Percentiles rank a stretch among this genome's conserved stretches.
Conservation (phyloP, 2,113 vertebrate genomes). For the Herpailurus yagouaroundi region DNA sequence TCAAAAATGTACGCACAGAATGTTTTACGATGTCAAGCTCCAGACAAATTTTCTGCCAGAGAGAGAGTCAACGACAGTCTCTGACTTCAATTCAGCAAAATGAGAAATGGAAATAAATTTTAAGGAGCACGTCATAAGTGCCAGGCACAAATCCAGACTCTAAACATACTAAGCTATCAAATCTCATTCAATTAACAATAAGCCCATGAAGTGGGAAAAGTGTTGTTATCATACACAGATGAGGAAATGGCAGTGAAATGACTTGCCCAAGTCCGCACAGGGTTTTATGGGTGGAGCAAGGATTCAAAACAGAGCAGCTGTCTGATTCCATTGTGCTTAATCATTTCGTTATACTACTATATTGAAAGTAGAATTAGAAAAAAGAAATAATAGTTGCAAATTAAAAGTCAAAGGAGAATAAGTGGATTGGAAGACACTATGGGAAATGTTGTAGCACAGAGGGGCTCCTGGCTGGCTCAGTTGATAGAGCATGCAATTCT, state of each 20-base stretch:
- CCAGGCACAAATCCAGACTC: not conserved
- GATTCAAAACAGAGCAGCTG: not conserved
- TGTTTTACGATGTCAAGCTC: not conserved
- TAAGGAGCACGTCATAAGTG: not conserved
- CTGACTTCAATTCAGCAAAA: not conserved
- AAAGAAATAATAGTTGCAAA: not conserved
- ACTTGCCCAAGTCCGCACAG: not conserved
- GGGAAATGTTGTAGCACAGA: not conserved
- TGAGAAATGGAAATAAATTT: constrained; percentile 15
- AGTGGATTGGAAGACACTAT: not conserved
- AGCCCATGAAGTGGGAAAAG: not conserved
- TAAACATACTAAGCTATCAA: not conserved
- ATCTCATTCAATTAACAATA: not conserved
- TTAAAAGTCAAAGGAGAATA: constrained; percentile 23
- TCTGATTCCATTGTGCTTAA: not conserved
- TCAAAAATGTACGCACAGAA: not conserved
- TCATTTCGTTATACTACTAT: not conserved
- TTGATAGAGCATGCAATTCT: too few relatives aligned
- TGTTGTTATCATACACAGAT: not conserved
- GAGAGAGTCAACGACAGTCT: not conserved
- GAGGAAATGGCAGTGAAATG: not conserved
- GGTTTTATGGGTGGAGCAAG: not conserved
- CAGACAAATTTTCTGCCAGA: not conserved
- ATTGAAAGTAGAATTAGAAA: not conserved
- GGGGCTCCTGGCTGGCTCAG: too few relatives aligned